These are phyloP conservation scores for Bovichtus variegatus DNA, from an alignment of 2,797 vertebrate genomes.

Conservation along the genomic window DNA sequence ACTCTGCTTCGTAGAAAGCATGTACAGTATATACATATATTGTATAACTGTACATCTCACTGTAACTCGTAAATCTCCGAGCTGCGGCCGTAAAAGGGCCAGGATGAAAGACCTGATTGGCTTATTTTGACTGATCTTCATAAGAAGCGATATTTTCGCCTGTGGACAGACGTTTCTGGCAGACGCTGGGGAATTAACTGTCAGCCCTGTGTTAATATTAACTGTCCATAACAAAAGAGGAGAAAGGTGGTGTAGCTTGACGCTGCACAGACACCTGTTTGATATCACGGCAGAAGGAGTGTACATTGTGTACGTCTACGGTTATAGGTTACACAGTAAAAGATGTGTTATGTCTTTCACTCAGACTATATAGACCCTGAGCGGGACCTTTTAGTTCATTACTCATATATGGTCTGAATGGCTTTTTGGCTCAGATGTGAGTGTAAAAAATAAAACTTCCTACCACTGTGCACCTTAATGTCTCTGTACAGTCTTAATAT, in stretches of 20 bases:
- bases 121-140: constrained; percentile 75
- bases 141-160: constrained; percentile 63
- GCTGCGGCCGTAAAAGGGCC: constrained; percentile 58
- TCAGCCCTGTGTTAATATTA: constrained; percentile 73
- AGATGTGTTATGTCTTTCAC: constrained; percentile 58
- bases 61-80: constrained; percentile 71
- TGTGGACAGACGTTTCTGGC: constrained; percentile 64
- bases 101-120: constrained; percentile 71
- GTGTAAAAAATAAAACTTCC: background rate
- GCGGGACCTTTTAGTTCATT: constrained; percentile 32
- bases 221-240: constrained; percentile 68
- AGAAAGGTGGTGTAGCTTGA: constrained; percentile 52
- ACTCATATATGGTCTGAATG: constrained; percentile 23
- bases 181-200: constrained; percentile 61
- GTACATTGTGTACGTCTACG: constrained; percentile 37
- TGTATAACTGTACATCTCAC: constrained; percentile 72
- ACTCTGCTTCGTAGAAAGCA: constrained; percentile 74
- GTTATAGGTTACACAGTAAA: constrained; percentile 41
- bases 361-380: constrained; percentile 36
- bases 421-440: constrained; percentile 6
- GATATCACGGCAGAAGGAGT: constrained; percentile 46
- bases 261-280: constrained; percentile 68
- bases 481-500: background rate
- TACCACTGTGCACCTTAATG: background rate
- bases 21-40: constrained; percentile 74